These are phyloP conservation scores for Netelia melanura DNA, from an alignment of 2,888 invertebrate genomes.

Conservation along the genomic window DNA sequence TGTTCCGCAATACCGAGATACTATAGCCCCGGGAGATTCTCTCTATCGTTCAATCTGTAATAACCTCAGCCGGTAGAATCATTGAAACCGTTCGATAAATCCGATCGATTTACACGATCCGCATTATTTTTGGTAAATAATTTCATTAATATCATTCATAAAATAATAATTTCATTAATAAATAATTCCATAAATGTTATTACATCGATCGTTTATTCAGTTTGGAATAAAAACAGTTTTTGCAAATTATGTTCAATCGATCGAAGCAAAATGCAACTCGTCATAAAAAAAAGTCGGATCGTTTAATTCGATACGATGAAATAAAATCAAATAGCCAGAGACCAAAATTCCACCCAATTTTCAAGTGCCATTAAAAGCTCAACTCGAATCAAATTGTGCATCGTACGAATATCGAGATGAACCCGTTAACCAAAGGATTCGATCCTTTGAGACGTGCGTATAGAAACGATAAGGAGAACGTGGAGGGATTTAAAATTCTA, in stretches of 20 bases:
- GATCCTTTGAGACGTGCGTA: slow-evolving; percentile 30
- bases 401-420: slow-evolving; percentile 2
- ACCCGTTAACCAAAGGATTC: slow-evolving; percentile 4
- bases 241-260: too few relatives aligned
- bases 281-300: too few relatives aligned
- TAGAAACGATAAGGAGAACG: not conserved
- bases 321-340: not conserved
- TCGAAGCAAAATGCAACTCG: too few relatives aligned
- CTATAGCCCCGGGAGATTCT: slow-evolving; percentile 3
- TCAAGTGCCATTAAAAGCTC: not conserved
- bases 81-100: slow-evolving; percentile 43
- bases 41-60: slow-evolving; percentile 25
- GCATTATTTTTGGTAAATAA: too few relatives aligned
- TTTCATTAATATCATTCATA: too few relatives aligned
- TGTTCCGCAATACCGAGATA: slow-evolving; percentile 11
- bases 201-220: too few relatives aligned
- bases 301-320: not conserved
- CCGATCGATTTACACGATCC: not conserved
- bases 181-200: too few relatives aligned
- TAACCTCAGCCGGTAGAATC: slow-evolving; percentile 36
- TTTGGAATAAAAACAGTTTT: too few relatives aligned
- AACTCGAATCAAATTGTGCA: not conserved
- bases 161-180: too few relatives aligned
- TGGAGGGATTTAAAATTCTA: not conserved
- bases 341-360: not conserved